Conservation (phyloP, 1,140 invertebrate genomes). For the Drosophila micromelanica region DNA sequence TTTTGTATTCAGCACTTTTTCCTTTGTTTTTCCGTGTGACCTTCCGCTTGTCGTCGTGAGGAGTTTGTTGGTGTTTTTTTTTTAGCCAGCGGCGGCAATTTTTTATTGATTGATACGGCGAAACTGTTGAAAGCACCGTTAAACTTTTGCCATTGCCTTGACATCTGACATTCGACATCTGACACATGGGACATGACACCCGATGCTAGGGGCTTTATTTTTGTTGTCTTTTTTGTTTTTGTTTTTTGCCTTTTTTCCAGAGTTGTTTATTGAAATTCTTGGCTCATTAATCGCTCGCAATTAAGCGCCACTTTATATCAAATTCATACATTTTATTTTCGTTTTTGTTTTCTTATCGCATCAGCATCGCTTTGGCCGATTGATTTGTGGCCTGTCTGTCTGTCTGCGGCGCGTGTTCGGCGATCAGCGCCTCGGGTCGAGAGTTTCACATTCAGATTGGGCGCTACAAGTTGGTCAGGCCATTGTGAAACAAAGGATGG, state of each 20-base stretch:
- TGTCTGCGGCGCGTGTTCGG: constrained; percentile 43
- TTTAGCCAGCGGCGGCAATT: constrained; percentile 14
- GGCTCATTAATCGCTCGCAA: constrained; percentile 77
- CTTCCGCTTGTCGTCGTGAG: constrained; percentile 12
- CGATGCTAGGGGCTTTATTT: constrained; percentile 12
- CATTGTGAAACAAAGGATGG: constrained; percentile 20
- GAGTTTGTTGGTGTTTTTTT: constrained; percentile 15
- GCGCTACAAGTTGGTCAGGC: constrained; percentile 34
- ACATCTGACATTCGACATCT: constrained; percentile 66
- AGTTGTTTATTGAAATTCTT: constrained; percentile 59
- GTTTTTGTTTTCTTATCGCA: constrained; percentile 14
- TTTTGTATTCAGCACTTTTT: constrained; percentile 27
- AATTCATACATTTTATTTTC: constrained; percentile 57
- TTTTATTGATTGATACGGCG: constrained; percentile 37
- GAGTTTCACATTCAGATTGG: constrained; percentile 14
- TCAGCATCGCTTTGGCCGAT: constrained; percentile 18
- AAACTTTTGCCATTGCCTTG: constrained; percentile 72
- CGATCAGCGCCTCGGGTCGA: constrained; percentile 4
- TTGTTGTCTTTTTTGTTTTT: constrained; percentile 11
- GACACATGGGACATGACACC: constrained; percentile 49
- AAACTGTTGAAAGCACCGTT: constrained; percentile 64
- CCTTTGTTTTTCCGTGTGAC: constrained; percentile 33
- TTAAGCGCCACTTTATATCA: constrained; percentile 76
- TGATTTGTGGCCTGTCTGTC: constrained; percentile 48
- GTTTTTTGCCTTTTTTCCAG: background rate